phyloP scores from a whole-genome alignment of 1,140 invertebrate genomes.

The Panagrolaimus sp. region DNA sequence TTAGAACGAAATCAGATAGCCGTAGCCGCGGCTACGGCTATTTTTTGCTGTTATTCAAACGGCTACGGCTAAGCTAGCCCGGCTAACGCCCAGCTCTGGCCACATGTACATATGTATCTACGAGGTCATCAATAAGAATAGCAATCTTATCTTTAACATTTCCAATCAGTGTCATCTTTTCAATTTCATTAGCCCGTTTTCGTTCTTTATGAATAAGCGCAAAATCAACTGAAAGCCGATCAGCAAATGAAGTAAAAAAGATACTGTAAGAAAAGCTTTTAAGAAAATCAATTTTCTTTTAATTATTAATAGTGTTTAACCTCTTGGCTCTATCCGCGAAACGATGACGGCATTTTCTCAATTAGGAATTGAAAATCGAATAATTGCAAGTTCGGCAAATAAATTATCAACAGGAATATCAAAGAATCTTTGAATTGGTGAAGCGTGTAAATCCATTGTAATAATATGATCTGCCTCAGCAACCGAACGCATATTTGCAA shows the following conservation, averaged over 20 bases:
- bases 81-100: too few species aligned
- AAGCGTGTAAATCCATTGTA: conserved; percentile 97
- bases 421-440: conserved; percentile 98
- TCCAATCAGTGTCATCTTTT: conserved; percentile 93
- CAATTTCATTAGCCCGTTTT: conserved; percentile 91
- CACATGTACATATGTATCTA: too few species aligned
- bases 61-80: too few species aligned
- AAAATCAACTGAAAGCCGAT: conserved; percentile 92
- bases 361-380: conserved; percentile 71
- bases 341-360: conserved; percentile 95
- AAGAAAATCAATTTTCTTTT: too few species aligned
- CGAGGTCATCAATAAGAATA: conserved; percentile 97
- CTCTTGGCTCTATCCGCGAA: conserved; percentile 94
- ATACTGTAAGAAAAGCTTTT: background rate
- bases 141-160: conserved; percentile 90
- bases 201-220: conserved; percentile 97
- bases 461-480: conserved; percentile 98
- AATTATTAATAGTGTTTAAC: too few species aligned
- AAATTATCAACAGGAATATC: conserved; percentile 99
- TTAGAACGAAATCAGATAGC: too few species aligned
- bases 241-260: conserved; percentile 75
- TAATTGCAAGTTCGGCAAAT: conserved; percentile 93
- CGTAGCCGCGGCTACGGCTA: too few species aligned
- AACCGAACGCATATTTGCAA: conserved; percentile 97
- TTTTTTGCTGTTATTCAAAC: too few species aligned